These are phyloP conservation scores for Flabesymbios commensalis DNA, from an alignment of 2,888 invertebrate genomes.

Conservation along the genomic window DNA sequence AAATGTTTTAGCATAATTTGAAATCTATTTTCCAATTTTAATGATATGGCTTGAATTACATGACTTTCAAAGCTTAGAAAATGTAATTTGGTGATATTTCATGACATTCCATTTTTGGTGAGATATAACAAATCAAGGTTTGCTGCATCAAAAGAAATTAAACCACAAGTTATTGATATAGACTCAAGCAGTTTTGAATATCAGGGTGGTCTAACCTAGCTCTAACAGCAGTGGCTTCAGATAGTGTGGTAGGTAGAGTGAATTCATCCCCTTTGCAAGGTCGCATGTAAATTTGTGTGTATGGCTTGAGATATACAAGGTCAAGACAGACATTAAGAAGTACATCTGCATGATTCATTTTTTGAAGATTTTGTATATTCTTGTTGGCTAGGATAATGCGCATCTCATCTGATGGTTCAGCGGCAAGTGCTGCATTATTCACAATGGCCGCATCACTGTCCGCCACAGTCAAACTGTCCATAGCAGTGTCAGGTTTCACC, in stretches of 20 bases:
- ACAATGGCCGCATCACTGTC: constrained; percentile 51
- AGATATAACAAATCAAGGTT: no score
- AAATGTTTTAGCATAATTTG: no score
- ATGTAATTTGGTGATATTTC: no score
- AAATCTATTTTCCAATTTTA: no score
- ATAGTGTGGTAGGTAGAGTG: constrained; percentile 71
- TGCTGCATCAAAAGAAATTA: no score
- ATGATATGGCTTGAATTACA: no score
- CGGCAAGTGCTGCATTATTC: constrained; percentile 45
- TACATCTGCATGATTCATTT: constrained; percentile 79
- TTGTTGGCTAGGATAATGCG: constrained; percentile 73
- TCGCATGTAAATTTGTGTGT: constrained; percentile 69
- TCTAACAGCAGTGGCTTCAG: constrained; percentile 75
- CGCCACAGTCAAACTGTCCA: constrained; percentile 7
- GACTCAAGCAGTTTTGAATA: no score
- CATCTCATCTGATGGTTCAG: constrained; percentile 33
- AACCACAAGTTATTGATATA: no score
- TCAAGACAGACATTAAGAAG: constrained; percentile 81
- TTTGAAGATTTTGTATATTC: constrained; percentile 78
- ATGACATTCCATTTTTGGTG: no score
- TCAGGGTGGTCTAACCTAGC: no score
- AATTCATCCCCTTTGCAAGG: constrained; percentile 70
- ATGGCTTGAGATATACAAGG: constrained; percentile 72
- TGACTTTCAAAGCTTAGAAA: no score
- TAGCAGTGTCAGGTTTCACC: background rate